These are phyloP conservation scores for Pterocles orientalis DNA, from an alignment of 2,113 vertebrate genomes.

Conservation along the genomic window DNA sequence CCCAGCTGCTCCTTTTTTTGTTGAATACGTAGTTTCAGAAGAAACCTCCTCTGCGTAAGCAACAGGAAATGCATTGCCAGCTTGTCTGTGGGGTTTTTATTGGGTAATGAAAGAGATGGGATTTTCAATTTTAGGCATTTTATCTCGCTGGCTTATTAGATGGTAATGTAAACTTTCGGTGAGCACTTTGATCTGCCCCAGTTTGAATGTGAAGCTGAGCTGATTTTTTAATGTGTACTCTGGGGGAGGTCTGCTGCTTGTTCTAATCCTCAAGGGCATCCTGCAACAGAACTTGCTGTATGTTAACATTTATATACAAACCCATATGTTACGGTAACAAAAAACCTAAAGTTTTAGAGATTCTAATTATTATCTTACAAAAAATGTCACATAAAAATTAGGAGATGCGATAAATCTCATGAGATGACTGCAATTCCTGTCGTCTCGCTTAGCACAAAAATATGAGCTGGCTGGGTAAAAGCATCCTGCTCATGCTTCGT, in stretches of 20 bases:
- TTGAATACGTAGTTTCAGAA: background rate
- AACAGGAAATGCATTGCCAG: background rate
- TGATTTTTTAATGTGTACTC: background rate
- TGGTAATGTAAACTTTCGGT: background rate
- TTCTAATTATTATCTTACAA: background rate
- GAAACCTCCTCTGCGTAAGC: background rate
- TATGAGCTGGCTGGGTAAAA: background rate
- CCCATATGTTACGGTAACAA: background rate
- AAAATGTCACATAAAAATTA: background rate
- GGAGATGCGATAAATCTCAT: constrained; percentile 7
- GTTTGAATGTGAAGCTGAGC: background rate
- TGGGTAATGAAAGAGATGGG: background rate
- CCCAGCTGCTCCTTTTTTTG: background rate
- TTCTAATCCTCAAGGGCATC: background rate
- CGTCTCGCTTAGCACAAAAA: background rate
- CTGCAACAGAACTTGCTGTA: background rate
- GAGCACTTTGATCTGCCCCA: background rate
- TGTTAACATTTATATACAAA: background rate
- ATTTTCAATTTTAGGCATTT: background rate
- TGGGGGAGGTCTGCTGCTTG: background rate
- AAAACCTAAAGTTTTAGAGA: background rate
- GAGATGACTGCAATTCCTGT: background rate
- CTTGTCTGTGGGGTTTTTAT: background rate
- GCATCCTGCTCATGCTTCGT: background rate
- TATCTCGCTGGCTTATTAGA: background rate